Percentiles rank a stretch among this genome's conserved stretches.
Conservation (phyloP, 2,888 invertebrate species). For the Linyphia triangularis region DNA sequence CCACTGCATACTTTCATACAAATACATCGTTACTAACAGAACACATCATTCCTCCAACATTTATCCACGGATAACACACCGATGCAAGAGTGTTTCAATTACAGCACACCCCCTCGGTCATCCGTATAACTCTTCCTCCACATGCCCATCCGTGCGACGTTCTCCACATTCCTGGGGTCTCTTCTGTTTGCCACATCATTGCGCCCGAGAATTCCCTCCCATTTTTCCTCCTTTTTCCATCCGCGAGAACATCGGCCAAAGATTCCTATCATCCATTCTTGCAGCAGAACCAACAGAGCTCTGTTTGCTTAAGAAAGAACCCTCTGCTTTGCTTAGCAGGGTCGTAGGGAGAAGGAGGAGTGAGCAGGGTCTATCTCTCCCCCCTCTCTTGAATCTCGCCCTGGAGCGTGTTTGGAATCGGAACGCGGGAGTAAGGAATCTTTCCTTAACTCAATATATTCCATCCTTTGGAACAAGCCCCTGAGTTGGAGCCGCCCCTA, state of each 20-base stretch:
- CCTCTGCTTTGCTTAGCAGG: not conserved
- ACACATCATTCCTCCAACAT: not conserved
- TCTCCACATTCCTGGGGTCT: conserved; percentile 49
- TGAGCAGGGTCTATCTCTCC: not conserved
- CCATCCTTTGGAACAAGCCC: conserved; percentile 5
- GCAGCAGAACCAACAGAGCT: conserved; percentile 16
- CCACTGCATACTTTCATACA: not conserved
- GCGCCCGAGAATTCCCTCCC: conserved; percentile 22
- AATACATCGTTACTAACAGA: not conserved
- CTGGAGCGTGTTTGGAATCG: conserved; percentile 36
- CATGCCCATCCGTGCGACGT: conserved; percentile 9
- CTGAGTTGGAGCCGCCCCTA: conserved; percentile 8
- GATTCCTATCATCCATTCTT: conserved; percentile 47
- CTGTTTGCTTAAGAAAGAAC: conserved; percentile 48
- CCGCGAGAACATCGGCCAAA: not conserved
- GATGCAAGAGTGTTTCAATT: not conserved
- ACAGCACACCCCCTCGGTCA: not conserved
- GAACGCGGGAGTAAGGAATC: conserved; percentile 7
- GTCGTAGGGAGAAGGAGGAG: not conserved
- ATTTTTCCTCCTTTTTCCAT: not conserved
- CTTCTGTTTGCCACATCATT: conserved; percentile 53
- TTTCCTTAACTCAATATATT: conserved; percentile 50
- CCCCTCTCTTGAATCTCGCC: not conserved
- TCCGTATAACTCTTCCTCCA: not conserved
- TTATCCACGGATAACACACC: not conserved